Evolutionary conservation across 2,113 vertebrate species (phyloP).

Genomic region (Neolamprologus sp.): DNA sequence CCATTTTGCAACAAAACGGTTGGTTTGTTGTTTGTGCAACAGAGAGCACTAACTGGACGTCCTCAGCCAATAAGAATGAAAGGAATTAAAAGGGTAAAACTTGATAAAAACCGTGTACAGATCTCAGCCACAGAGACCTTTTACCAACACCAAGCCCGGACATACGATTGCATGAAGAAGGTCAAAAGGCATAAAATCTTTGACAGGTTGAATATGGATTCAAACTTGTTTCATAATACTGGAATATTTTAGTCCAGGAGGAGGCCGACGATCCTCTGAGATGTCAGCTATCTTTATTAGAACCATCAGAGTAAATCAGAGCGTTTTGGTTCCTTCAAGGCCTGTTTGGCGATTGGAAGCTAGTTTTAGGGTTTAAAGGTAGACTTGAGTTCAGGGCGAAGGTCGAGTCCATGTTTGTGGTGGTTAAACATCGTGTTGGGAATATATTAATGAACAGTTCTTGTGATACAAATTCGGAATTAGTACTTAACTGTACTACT

Average conservation of each 20-base stretch:
- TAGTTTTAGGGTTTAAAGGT: background rate
- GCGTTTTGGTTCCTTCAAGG: background rate
- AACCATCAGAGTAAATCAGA: background rate
- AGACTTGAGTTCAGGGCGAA: background rate
- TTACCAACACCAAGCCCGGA: fast-evolving
- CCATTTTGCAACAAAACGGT: background rate
- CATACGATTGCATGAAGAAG: background rate
- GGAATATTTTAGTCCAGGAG: background rate
- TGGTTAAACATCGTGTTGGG: background rate
- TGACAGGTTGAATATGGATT: background rate
- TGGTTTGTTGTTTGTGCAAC: background rate
- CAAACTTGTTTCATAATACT: background rate
- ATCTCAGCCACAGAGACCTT: background rate
- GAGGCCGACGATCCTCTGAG: background rate
- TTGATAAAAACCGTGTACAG: fast-evolving
- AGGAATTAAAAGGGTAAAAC: background rate
- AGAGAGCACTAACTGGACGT: fast-evolving
- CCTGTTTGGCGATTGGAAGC: background rate
- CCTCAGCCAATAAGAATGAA: background rate
- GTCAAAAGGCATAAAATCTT: background rate
- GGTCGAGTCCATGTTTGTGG: background rate
- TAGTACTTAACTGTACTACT: background rate
- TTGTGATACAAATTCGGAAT: fast-evolving
- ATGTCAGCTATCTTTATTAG: background rate
- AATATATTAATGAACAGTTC: background rate